Base-by-base conservation (phyloP, 2,113 vertebrate species). In the Eulacestoma nigropectus region DNA sequence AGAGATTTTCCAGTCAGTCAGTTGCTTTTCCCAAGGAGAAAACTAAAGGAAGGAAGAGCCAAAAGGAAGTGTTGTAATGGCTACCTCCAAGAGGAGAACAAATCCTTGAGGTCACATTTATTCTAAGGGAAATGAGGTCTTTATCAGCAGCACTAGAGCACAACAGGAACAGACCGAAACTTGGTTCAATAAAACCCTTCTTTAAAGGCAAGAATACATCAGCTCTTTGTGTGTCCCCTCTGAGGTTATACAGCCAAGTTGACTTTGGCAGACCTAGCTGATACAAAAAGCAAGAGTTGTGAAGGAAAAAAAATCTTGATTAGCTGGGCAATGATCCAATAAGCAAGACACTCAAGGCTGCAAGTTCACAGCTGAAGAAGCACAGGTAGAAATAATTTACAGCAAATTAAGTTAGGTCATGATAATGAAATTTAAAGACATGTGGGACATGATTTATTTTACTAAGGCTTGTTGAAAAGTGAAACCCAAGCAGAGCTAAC, bases 311-410 rank as follows among this genome's bases (percentile, higher is more conserved):
- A 85, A 78, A 60, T 73, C 70, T 79, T 87, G 77, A 93, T 94
- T 94, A 97, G 81, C 49, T 89, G 87, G 95, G 95, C 94, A 94
- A 65, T 39, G 89, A 70, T 96, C 94, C 94, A 95, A 69, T 42
- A 55, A 90, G 77, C 63, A 85, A 89, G 89, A 91, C 53, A 87
- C 84, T 73, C 0, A 30, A 82, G 91, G 63, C 62, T 87, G 70
- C 55, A 91, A 80, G 91, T 93, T 95, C 87, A 91, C 78, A 93
- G 74, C 21, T 1, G 4, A 93, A 91, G 91, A 35, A 91, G 75
- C 87, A 95, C 94, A 96, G 84, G 84, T 90, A 95, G 70, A 95
- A 96, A 96, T 96, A 89, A 95, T 94, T 95, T 85, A 95, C 65
- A 94, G 69, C 29, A 92, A 95, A 95, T 92, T 95, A 94, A 95